phyloP scores from a whole-genome alignment of 2,797 vertebrate genomes.

The Sphenopsis melanotis region DNA sequence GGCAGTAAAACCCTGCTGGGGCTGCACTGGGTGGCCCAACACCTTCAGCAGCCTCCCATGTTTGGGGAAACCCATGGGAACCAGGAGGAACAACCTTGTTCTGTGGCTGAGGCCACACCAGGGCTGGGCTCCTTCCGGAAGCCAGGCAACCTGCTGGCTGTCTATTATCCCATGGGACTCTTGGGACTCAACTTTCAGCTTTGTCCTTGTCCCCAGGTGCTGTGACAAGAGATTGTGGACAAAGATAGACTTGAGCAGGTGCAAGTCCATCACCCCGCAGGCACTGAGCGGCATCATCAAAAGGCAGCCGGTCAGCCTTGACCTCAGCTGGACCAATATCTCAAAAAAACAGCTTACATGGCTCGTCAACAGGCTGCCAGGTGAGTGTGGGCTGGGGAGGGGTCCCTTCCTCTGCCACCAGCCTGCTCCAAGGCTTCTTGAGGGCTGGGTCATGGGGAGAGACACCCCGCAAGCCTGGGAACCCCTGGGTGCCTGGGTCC shows the following conservation, averaged over 20 bases:
- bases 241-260: slow-evolving; percentile 92
- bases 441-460: rapidly evolving
- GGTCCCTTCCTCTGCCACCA: neutral
- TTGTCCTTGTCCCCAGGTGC: slow-evolving; percentile 80
- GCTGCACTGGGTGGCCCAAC: neutral
- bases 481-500: neutral
- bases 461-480: neutral
- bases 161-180: neutral
- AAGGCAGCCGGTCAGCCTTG: slow-evolving; percentile 90
- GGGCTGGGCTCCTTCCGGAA: neutral
- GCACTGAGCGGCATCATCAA: slow-evolving; percentile 96
- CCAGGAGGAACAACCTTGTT: neutral
- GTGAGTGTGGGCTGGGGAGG: slow-evolving; percentile 60
- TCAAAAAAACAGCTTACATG: slow-evolving; percentile 97
- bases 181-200: neutral
- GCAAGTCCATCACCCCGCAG: slow-evolving; percentile 91
- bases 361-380: slow-evolving; percentile 93
- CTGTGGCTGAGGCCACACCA: rapidly evolving
- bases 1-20: neutral
- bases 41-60: neutral
- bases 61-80: neutral
- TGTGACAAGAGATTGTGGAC: slow-evolving; percentile 97
- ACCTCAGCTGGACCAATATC: slow-evolving; percentile 97
- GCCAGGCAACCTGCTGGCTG: rapidly evolving
- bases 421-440: rapidly evolving